Base-by-base conservation (phyloP, 1,140 invertebrate species). In the Bombus breviceps region DNA sequence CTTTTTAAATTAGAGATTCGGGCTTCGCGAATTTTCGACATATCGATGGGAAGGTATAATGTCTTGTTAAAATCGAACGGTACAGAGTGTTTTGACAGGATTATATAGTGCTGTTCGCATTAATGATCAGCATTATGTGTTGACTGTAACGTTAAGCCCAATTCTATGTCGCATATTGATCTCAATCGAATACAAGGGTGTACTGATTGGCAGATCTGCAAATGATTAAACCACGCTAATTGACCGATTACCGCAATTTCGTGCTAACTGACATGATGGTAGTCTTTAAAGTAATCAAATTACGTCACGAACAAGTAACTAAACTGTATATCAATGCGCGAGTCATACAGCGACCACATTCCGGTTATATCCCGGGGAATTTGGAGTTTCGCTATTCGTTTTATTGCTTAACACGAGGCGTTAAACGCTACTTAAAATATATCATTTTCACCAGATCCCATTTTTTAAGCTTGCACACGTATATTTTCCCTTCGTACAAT, bases 231-330 rank as follows among this genome's bases (percentile, higher is more conserved):
- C n/a, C 47, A 41, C 1, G 34, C 34, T 57, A 57, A 85, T 85
- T 85, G 83, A 81, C 77, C 77, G 43, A 74, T 85, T 74, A 43
- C 78, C 71, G 59, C 39, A 72, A 81, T 85, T 85, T 85, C 78
- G 22, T 57, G 83, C 74, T 78, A 64, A 66, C 77, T 39, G 74
- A 34, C 59, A 9, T 3, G 22, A 15, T n/a, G 68, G 25, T 25
- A 72, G 83, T 79, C 76, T 84, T 72, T 84, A 80, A 80, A 84
- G n/a, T 71, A 78, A 53, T 34, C 32, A 15, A 79, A 71, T 43
- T 37, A 12, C 41, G 66, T 59, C 64, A 71, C 22, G 53, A 13
- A 12, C 82, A 72, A 53, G 47, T n/a, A 59, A 57, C 18, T 28
- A 25, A 34, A 15, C n/a, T 32, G 22, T 41, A 22, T 32, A 73